phyloP scores from a whole-genome alignment of 2,797 vertebrate genomes.

The Sebastiscus tertius region DNA sequence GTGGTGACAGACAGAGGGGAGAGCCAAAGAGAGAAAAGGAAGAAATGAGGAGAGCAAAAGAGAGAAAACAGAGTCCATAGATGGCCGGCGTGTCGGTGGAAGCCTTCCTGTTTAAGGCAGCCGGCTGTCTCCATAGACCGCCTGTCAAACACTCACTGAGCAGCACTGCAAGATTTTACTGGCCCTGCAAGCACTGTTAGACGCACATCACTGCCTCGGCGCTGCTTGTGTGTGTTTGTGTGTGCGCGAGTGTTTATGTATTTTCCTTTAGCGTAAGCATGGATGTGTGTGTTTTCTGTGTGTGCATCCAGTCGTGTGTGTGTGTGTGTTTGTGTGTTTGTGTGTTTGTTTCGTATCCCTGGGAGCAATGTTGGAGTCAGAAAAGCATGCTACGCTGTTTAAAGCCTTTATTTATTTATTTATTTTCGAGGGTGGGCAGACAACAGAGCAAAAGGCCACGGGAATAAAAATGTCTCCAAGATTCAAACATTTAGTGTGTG shows the following conservation, averaged over 20 bases:
- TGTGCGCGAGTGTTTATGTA: background rate
- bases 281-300: constrained; percentile 8
- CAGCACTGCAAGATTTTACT: constrained; percentile 52
- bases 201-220: constrained; percentile 62
- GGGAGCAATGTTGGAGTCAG: constrained; percentile 37
- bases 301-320: constrained; percentile 10
- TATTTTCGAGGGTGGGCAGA: constrained; percentile 24
- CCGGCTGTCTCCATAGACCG: constrained; percentile 61
- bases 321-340: constrained; percentile 18
- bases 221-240: constrained; percentile 8
- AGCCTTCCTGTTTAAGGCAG: constrained; percentile 50
- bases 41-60: constrained; percentile 24
- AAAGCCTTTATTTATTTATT: constrained; percentile 26
- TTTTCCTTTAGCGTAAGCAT: constrained; percentile 1
- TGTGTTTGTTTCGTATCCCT: constrained; percentile 31
- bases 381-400: constrained; percentile 45
- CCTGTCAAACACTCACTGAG: constrained; percentile 73
- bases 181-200: constrained; percentile 67
- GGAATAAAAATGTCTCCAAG: constrained; percentile 65
- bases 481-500: constrained; percentile 53
- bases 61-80: constrained; percentile 36
- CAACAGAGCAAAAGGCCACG: constrained; percentile 62
- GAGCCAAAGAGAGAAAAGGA: constrained; percentile 15
- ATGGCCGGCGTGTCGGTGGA: constrained; percentile 43
- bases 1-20: constrained; percentile 53